Evolutionary conservation across 2,888 invertebrate genomes (phyloP), one percentile per base, ranked within the genome.

Genomic region (Tyria jacobaeae): DNA sequence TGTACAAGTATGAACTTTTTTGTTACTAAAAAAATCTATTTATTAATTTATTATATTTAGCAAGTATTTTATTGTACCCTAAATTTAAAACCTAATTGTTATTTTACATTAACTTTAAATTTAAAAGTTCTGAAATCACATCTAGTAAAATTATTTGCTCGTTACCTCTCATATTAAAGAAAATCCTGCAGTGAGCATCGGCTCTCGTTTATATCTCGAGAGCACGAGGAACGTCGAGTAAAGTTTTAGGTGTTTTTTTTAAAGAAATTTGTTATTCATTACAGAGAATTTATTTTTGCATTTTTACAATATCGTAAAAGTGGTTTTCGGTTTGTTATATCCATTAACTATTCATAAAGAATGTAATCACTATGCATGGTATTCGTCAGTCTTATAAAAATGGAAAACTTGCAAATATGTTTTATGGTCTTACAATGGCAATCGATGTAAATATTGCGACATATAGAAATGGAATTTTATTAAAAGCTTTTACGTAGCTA

Each of bases 171-270:
- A 84, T 77, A 81, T 82, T 73, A 77, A 82, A 83, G 82, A 82
- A 87, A 90, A 88, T 87, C 87, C 89, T 91, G 89, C 87, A 91
- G 82, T 87, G 91, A 92, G 86, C 91, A 91, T 90, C 90, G 85
- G 81, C 84, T 79, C 87, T 90, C 84, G 81, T 86, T 83, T 83
- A 77, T 81, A 89, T 88, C 87, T 90, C 82, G 74, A 89, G 89
- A 82, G 85, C 69, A 62, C 62, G 71, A 71, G 79, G 82, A 78
- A 81, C 81, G 85, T 77, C 82, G 89, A 88, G 87, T 88, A 85
- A 89, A 86, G 87, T 84, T 83, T 80, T 75, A 81, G 81, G 78
- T 75, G 78, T 77, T 82, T 80, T 83, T n/a, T 82, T 78, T 74
- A 60, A 77, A 74, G 63, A 75, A 82, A 82, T 86, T 82, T 77